Evolutionary conservation across 2,888 invertebrate genomes (phyloP), one percentile per base, ranked within the genome.

Genomic region (Petrolisthes cinctipes): DNA sequence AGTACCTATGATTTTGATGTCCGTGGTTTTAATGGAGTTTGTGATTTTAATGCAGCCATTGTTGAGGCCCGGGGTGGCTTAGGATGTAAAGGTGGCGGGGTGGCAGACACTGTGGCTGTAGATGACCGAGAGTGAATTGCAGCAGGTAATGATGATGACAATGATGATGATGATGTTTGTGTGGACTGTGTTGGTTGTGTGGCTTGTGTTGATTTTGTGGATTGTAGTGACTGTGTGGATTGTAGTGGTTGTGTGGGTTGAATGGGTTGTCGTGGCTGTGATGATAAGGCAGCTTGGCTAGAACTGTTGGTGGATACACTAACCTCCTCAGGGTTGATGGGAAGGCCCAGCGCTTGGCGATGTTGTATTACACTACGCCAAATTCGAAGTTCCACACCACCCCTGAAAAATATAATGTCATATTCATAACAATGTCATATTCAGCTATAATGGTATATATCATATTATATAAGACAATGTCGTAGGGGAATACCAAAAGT

Each of bases 321-420:
- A 11, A 53, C 68, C 20, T 88, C 87, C n/a, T 85, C 84, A 71
- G 86, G 89, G 71, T 89, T 73, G 23, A 85, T 51, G n/a, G 87
- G 86, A 61, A 89, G 68, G 17, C 87, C 89, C 75, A 85, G n/a
- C 61, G 85, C 78, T 53, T 86, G 91, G 37, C 93, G 92, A 90
- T 93, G 92, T 85, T 95, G 94, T 88, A 95, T 93, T 85, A 98
- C 95, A 0, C 96, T 96, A 90, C 96, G 95, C 98, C 98, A 98
- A 90, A 98, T 94, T 86, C 96, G 95, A 80, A 97, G 95, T 92
- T 97, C 96, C 53, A 96, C 94, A 73, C 97, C 97, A 84, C 96
- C 96, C 92, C 90, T 90, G 89, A 37, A 37, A 37, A 37, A 37
- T 37, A 37, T 2, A 37, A 37, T 37, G 37, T 37, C 37, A 37